Conservation (phyloP, 2,113 vertebrate species). For the Sorex araneus region DNA sequence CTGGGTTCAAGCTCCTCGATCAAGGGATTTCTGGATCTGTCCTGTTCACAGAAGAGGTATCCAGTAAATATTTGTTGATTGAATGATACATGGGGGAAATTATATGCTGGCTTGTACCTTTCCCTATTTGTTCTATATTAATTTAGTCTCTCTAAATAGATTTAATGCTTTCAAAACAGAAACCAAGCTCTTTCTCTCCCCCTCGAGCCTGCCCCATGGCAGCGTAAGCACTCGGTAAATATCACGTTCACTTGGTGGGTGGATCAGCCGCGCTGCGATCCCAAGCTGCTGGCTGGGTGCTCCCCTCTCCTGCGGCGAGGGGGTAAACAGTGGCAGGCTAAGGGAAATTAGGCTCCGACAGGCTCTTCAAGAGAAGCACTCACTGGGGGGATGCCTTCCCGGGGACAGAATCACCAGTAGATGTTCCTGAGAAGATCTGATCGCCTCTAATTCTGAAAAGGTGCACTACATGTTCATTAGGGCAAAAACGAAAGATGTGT, state of each 20-base stretch:
- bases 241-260: neutral
- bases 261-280: neutral
- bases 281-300: constrained; percentile 1
- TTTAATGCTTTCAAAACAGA: constrained; percentile 42
- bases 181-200: constrained; percentile 1
- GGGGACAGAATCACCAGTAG: neutral
- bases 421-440: constrained; percentile 33
- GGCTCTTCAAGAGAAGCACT: neutral
- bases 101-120: neutral
- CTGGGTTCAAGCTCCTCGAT: constrained; percentile 37
- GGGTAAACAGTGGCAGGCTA: neutral
- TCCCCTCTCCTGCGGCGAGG: neutral
- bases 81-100: neutral
- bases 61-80: constrained; percentile 22
- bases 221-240: constrained; percentile 48
- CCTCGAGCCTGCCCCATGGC: neutral
- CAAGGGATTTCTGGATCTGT: neutral
- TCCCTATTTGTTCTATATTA: neutral
- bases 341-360: neutral
- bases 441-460: constrained; percentile 40
- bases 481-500: constrained; percentile 13
- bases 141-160: constrained; percentile 45
- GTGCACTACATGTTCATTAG: neutral
- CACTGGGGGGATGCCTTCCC: neutral
- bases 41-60: neutral